Base-by-base conservation (phyloP, 2,888 invertebrate genomes). In the Andrena trimmerana region DNA sequence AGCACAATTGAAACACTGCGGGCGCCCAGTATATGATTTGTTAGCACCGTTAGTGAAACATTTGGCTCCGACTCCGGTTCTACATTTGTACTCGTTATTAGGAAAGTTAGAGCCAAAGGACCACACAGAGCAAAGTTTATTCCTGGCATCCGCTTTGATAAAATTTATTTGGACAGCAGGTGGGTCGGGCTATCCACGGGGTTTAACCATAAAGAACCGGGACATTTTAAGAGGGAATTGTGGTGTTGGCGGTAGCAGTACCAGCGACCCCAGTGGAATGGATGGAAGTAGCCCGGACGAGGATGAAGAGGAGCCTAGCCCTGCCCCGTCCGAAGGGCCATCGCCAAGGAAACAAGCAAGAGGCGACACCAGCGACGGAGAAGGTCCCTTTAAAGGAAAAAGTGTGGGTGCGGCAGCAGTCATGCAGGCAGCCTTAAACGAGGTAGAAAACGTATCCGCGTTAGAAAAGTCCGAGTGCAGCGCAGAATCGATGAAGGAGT, bases 1-100 rank as follows among this genome's bases (percentile, higher is more conserved):
- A 0, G 98, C 98, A 0, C 99, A 99, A 94, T 94, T 99, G 69
- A 99, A 99, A 93, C 99, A 99, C 94, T 99, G 99, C 93, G 97
- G 98, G 0, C 97, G 98, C 90, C 98, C 98, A 84, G 98, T 99
- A 82, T 97, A 98, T 92, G 99, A 99, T 94, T 95, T 98, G 60
- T 94, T 99, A 83, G 98, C 98, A 0, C 97, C 98, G 0, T 95
- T 99, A 85, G 98, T 99, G 2, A 97, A 99, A 91, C 98, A 98
- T 91, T 94, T 99, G 81, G 97, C 98, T 10, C 97, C 98, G 0
- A 97, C 97, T 52, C 98, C 98, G 0, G 98, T 98, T 52, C 95
- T 98, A 66, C 98, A 99, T 95, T 95, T 99, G 16, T 98, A 98
- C 91, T 97, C 97, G 82, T 94, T 99, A 77, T 95, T 99, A n/a